These are phyloP conservation scores for Cottoperca gobio DNA, from an alignment of 2,797 vertebrate genomes.

Conservation along the genomic window DNA sequence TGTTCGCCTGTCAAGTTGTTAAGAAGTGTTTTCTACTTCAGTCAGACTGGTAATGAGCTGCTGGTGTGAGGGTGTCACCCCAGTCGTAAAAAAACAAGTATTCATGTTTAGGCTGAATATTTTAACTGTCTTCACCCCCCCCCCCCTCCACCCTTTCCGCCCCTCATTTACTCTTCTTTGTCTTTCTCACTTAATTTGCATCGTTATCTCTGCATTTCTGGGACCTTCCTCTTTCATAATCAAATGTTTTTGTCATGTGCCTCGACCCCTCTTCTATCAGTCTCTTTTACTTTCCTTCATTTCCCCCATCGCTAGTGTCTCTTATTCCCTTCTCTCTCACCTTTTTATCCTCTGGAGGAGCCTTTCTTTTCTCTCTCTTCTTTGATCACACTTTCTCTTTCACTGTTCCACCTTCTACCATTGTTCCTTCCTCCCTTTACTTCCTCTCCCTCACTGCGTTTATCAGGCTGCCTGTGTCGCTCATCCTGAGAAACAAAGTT, in stretches of 20 bases:
- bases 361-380: background rate
- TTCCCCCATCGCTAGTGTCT: background rate
- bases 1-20: conserved; percentile 27
- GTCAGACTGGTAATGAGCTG: conserved; percentile 36
- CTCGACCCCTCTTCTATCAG: background rate
- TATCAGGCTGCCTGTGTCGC: background rate
- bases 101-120: conserved; percentile 26
- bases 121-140: conserved; percentile 2
- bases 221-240: conserved; percentile 24
- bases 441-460: conserved; percentile 1
- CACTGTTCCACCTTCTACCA: background rate
- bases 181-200: conserved; percentile 29
- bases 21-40: conserved; percentile 28
- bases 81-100: background rate
- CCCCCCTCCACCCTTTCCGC: background rate
- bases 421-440: background rate
- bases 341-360: background rate
- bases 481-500: conserved; percentile 11
- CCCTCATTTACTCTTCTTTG: background rate
- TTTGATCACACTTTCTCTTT: conserved; percentile 1
- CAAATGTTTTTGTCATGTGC: background rate
- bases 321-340: background rate
- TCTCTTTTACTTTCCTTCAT: background rate
- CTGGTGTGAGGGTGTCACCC: conserved; percentile 3
- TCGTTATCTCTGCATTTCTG: conserved; percentile 14